phyloP scores from a whole-genome alignment of 2,113 vertebrate species.

The Vicugna pacos region DNA sequence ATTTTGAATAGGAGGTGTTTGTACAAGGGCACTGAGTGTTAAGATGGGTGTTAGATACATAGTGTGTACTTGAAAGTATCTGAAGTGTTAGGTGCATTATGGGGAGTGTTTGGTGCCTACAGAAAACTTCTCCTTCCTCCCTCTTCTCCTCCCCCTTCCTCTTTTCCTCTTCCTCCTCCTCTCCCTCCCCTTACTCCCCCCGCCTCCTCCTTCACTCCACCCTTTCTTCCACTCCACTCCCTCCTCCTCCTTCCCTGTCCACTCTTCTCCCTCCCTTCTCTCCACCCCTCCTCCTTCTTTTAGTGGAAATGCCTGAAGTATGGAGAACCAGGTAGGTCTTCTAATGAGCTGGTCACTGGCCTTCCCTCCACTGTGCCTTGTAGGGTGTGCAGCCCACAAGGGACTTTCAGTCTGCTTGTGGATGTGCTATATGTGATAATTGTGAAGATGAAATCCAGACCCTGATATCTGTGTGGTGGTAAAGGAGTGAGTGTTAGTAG shows the following conservation, averaged over 20 bases:
- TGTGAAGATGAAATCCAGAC: neutral
- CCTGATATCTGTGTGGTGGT: neutral
- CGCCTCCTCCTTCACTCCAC: neutral
- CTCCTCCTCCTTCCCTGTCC: too few species aligned
- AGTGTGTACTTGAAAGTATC: neutral
- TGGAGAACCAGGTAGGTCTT: neutral
- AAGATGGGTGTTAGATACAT: neutral
- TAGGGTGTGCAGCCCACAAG: neutral
- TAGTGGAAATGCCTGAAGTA: neutral
- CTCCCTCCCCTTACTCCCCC: neutral
- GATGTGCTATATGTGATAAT: neutral
- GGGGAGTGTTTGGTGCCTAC: neutral
- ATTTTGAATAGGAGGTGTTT: conserved; percentile 22
- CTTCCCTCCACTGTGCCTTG: neutral
- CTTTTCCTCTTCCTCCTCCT: too few species aligned
- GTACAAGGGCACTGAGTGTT: neutral
- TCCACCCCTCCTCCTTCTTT: neutral
- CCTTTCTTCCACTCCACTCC: too few species aligned
- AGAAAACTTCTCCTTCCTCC: neutral
- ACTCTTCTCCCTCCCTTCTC: neutral
- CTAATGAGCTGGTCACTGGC: neutral
- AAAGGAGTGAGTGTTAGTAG: neutral
- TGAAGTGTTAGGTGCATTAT: neutral
- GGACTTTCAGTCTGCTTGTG: neutral
- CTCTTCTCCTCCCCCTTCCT: accelerated